A percentile compares a stretch with the other conserved stretches of the same genome.
Evolutionary conservation across 1,140 invertebrate genomes (phyloP).

Genomic region (Drosophila baimaii): DNA sequence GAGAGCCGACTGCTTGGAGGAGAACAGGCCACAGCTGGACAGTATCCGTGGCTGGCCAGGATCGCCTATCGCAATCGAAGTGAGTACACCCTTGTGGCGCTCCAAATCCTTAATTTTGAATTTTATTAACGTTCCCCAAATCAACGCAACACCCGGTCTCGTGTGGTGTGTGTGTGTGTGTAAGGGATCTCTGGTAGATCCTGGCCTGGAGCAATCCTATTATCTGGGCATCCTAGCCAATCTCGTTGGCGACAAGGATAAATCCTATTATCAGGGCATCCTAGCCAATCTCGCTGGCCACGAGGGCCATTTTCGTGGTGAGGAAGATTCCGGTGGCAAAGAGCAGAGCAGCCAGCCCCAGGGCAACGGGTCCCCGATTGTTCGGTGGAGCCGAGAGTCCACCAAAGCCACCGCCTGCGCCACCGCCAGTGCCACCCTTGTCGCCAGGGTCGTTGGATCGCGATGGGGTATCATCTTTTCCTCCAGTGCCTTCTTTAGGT

Average conservation of each 20-base stretch:
- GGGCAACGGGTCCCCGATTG: conserved; percentile 22
- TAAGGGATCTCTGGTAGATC: not conserved
- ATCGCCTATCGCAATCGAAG: conserved; percentile 86
- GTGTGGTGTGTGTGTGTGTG: not conserved
- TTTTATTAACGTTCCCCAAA: conserved; percentile 20
- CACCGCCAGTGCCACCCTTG: not conserved
- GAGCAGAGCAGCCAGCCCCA: conserved; percentile 46
- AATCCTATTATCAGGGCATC: not conserved
- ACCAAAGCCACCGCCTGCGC: not conserved
- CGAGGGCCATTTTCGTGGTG: conserved; percentile 40
- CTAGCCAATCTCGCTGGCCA: conserved; percentile 60
- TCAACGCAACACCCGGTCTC: conserved; percentile 18
- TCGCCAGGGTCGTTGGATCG: too few species aligned
- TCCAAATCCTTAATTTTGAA: conserved; percentile 26
- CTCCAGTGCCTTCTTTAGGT: not conserved
- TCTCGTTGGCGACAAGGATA: conserved; percentile 27
- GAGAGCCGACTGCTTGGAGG: conserved; percentile 88
- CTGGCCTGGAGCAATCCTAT: not conserved
- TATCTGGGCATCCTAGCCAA: conserved; percentile 36
- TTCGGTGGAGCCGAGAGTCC: conserved; percentile 19
- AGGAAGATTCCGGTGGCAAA: conserved; percentile 57
- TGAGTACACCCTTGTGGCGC: conserved; percentile 39
- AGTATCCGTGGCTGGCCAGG: conserved; percentile 89
- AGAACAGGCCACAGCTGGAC: conserved; percentile 86
- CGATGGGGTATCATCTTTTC: not conserved